Evolutionary conservation across 2,113 vertebrate species (phyloP), one percentile per base, ranked within the genome.

Genomic region (Paraplagusia blochii): DNA sequence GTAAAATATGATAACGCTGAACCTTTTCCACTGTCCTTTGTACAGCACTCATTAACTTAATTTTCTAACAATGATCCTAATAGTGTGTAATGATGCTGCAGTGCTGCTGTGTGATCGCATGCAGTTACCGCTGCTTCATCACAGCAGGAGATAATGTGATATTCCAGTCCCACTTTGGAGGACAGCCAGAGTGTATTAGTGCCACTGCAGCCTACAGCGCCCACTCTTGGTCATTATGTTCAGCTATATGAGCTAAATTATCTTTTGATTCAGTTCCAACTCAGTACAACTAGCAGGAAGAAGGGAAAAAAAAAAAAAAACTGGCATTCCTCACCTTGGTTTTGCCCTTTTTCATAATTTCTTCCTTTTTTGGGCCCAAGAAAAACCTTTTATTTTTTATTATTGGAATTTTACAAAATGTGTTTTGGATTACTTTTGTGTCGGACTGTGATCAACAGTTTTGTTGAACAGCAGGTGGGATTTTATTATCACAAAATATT

Each of bases 141-240:
- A 9, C 49, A 47, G 44, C 29, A 36, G 48, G 64, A 53, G 35
- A 18, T 12, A 17, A 18, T 36, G 10, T 40, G 54, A 59, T 59
- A 65, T 49, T 22, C 38, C 40, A 7, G 34, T 45, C 22, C 39
- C 10, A 34, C 17, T 16, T 14, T 34, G 15, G 44, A 38, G 33
- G 17, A 48, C 6, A 8, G 44, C 18, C 38, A 40, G 38, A 40
- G 22, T 29, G 22, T 29, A 29, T 40, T 40, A 40, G 10, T 40
- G 38, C 12, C 10, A 13, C 11, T 11, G 38, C 38, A 40, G 38
- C 38, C 38, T 10, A 13, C 13, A 13, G 13, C 38, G 38, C 38
- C 38, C 38, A 40, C 38, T 40, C 38, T 6, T 16, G 44, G 16
- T 19, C 44, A 11, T 46, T 17, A 46, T 46, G 17, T 22, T 7